phyloP scores from a whole-genome alignment of 2,797 vertebrate genomes.

The Todus mexicanus region DNA sequence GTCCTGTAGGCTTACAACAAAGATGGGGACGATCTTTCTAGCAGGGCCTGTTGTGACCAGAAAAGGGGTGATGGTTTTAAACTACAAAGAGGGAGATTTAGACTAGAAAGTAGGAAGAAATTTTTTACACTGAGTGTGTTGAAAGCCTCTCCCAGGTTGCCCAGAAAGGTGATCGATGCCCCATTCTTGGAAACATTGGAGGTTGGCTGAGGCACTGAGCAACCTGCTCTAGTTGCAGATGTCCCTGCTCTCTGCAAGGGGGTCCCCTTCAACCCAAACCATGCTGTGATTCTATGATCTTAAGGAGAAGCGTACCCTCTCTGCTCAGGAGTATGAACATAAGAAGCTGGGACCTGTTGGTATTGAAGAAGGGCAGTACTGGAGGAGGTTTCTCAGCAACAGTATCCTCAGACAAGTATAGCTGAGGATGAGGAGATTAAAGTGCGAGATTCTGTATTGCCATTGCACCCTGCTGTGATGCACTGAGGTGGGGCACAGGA shows the following conservation, averaged over 20 bases:
- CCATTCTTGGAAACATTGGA: background rate
- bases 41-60: no score
- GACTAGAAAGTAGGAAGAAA: background rate
- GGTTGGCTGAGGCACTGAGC: background rate
- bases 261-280: background rate
- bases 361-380: accelerated
- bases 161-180: background rate
- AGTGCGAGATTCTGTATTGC: background rate
- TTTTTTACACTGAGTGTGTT: background rate
- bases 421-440: background rate
- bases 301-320: background rate
- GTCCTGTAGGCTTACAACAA: no score
- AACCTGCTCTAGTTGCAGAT: background rate
- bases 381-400: background rate
- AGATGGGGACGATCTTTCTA: no score
- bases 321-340: background rate
- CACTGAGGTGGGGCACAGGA: background rate
- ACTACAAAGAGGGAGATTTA: no score
- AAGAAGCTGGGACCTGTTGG: background rate
- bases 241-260: background rate
- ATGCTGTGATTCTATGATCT: background rate
- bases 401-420: background rate
- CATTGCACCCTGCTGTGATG: no score
- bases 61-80: no score
- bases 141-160: background rate